A percentile compares a stretch with the other conserved stretches of the same genome.
Conservation (phyloP, 2,113 vertebrate species). For the Hyaena hyaena region DNA sequence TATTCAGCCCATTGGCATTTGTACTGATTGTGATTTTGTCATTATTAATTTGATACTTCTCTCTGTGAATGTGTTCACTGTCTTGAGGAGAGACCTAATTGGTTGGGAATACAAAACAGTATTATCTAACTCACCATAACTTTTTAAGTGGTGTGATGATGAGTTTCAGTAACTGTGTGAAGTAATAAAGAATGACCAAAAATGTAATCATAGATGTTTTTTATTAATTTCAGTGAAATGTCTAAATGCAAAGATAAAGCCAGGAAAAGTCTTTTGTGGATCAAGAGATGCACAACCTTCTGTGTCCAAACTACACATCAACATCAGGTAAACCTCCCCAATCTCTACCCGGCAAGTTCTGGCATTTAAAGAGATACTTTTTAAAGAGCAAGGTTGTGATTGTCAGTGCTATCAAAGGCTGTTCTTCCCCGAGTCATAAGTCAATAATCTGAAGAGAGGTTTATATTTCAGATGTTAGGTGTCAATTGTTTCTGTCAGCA, state of each 20-base stretch:
- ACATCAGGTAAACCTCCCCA: neutral
- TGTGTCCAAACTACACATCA: neutral
- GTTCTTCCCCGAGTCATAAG: constrained; percentile 65
- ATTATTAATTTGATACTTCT: neutral
- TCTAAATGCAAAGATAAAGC: neutral
- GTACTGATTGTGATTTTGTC: neutral
- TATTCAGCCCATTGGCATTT: neutral
- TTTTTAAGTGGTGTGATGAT: neutral
- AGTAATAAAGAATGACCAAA: neutral
- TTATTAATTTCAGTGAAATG: neutral
- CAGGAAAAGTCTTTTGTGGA: neutral
- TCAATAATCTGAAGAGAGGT: constrained; percentile 62
- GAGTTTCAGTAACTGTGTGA: neutral
- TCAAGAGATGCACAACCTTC: neutral
- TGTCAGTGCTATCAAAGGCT: constrained; percentile 53
- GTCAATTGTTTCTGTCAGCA: constrained; percentile 69
- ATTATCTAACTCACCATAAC: neutral
- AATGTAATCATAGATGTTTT: neutral
- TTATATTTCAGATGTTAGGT: constrained; percentile 59
- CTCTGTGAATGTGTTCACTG: neutral
- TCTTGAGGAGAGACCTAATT: neutral
- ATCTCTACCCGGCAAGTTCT: neutral
- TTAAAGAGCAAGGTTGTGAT: constrained; percentile 51
- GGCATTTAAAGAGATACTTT: constrained; percentile 46
- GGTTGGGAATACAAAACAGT: neutral